These are phyloP conservation scores for Ancistrus triradiatus DNA, from an alignment of 2,113 vertebrate species.

Conservation along the genomic window DNA sequence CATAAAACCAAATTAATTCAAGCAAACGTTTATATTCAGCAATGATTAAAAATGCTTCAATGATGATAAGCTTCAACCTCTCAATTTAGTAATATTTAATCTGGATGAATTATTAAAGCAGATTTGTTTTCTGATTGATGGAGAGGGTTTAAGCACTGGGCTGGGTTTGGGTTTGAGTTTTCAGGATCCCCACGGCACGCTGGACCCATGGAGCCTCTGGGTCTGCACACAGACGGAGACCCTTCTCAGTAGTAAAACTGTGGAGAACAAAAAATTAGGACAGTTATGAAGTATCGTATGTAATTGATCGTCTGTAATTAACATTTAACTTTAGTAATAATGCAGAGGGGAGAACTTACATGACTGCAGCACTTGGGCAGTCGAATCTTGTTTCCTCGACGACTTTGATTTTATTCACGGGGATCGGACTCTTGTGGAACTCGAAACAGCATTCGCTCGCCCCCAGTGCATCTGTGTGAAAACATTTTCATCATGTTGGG, in stretches of 20 bases:
- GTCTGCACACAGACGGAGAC: background rate
- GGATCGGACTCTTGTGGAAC: background rate
- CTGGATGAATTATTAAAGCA: too few species aligned
- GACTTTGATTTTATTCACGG: fast-evolving
- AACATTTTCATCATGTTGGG: too few species aligned
- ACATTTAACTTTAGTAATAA: background rate
- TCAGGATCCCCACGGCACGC: background rate
- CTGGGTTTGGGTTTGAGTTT: background rate
- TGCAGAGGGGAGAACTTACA: conserved; percentile 48
- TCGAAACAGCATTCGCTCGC: background rate
- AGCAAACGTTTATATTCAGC: too few species aligned
- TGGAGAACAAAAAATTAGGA: background rate
- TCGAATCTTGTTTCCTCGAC: conserved; percentile 21
- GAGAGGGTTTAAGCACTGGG: too few species aligned
- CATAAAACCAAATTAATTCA: too few species aligned
- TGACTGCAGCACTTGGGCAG: conserved; percentile 30
- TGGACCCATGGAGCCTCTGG: background rate
- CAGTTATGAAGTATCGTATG: too few species aligned
- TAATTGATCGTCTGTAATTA: too few species aligned
- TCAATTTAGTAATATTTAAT: too few species aligned
- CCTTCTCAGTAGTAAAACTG: conserved; percentile 7
- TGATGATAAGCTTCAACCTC: too few species aligned
- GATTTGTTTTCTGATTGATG: too few species aligned
- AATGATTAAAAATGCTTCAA: background rate
- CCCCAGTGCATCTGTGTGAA: background rate